Evolutionary conservation across 2,888 invertebrate genomes (phyloP).

Genomic region (Pseudeuparius sepicola): DNA sequence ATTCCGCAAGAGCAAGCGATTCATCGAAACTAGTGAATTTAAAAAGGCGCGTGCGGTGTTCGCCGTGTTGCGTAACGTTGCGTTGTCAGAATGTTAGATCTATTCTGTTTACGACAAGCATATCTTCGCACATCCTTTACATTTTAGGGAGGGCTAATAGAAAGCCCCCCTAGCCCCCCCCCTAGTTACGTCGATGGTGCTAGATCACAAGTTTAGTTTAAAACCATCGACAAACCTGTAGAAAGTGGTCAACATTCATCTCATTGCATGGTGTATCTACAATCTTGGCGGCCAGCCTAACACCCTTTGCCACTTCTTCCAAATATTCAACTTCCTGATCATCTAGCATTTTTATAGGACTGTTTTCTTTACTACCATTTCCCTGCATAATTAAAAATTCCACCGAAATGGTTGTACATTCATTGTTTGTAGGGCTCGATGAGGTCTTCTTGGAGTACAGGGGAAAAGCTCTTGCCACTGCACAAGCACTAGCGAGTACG

Average conservation of each 20-base stretch:
- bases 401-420: conserved; percentile 42
- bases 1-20: too few species aligned
- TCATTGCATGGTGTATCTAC: conserved; percentile 80
- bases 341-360: conserved; percentile 13
- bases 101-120: too few species aligned
- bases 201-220: too few species aligned
- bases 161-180: too few species aligned
- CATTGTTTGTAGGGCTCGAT: conserved; percentile 29
- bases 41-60: too few species aligned
- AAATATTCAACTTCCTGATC: conserved; percentile 45
- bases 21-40: too few species aligned
- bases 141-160: too few species aligned
- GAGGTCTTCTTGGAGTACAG: conserved; percentile 56
- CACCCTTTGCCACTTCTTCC: conserved; percentile 49
- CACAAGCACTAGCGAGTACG: conserved; percentile 69
- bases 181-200: too few species aligned
- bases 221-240: conserved; percentile 50
- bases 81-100: too few species aligned
- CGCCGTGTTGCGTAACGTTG: too few species aligned
- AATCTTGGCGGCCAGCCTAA: conserved; percentile 67
- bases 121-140: too few species aligned
- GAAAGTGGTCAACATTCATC: conserved; percentile 72
- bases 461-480: conserved; percentile 73
- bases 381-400: conserved; percentile 43
- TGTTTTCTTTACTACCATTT: conserved; percentile 16